Percentiles rank a stretch among this genome's conserved stretches.
These are phyloP conservation scores for Bombus pyrosoma DNA, from an alignment of 1,140 invertebrate genomes.

Conservation along the genomic window DNA sequence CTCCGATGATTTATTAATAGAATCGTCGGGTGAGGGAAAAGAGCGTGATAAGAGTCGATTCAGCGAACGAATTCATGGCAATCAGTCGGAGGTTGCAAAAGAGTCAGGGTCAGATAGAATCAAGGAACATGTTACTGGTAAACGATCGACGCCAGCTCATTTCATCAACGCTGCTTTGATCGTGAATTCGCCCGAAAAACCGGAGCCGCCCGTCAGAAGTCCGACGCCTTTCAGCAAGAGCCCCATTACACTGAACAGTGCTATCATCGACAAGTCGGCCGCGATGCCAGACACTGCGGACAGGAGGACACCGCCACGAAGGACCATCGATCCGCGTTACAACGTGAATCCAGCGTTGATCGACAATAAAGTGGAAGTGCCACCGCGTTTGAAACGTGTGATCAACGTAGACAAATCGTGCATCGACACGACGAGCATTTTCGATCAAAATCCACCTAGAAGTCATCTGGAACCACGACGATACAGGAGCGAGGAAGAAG, in stretches of 20 bases:
- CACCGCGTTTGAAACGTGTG: slow-evolving; percentile 68
- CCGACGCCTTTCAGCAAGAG: slow-evolving; percentile 65
- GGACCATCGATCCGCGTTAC: slow-evolving; percentile 57
- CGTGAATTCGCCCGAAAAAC: slow-evolving; percentile 51
- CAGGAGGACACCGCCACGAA: slow-evolving; percentile 43
- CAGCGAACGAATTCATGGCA: neutral
- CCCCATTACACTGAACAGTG: slow-evolving; percentile 74
- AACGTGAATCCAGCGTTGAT: slow-evolving; percentile 78
- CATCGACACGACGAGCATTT: slow-evolving; percentile 79
- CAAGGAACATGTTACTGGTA: neutral
- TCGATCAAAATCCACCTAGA: slow-evolving; percentile 70
- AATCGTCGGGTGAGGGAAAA: slow-evolving; percentile 36
- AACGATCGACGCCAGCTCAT: slow-evolving; percentile 24
- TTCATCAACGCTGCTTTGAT: slow-evolving; percentile 68
- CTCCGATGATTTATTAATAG: slow-evolving; percentile 54
- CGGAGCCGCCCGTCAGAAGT: slow-evolving; percentile 49
- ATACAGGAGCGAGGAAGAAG: slow-evolving; percentile 24
- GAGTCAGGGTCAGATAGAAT: neutral
- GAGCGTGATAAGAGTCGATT: slow-evolving; percentile 20
- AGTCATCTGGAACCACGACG: slow-evolving; percentile 58
- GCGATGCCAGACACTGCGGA: neutral
- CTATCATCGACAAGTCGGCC: slow-evolving; percentile 75
- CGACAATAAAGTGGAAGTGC: slow-evolving; percentile 73
- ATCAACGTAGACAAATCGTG: slow-evolving; percentile 78
- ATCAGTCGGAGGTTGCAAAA: neutral